These are phyloP conservation scores for Zonitis immaculata DNA, from an alignment of 2,888 invertebrate genomes.

Conservation along the genomic window DNA sequence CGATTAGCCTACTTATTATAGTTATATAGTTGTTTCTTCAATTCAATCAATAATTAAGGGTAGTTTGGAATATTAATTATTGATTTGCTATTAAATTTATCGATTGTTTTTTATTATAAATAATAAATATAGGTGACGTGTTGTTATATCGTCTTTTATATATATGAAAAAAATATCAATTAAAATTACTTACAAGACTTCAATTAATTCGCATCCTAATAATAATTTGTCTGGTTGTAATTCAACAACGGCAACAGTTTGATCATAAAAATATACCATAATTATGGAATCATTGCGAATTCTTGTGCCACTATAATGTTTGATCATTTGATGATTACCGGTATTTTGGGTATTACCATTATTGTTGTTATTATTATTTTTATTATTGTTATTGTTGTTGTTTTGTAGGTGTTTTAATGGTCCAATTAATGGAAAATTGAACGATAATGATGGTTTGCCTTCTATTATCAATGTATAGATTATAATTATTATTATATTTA, in stretches of 20 bases:
- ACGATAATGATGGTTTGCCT: slow-evolving; percentile 39
- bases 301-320: slow-evolving; percentile 46
- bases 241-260: slow-evolving; percentile 79
- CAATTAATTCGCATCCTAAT: slow-evolving; percentile 75
- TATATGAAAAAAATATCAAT: no score
- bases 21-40: no score
- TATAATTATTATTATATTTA: slow-evolving; percentile 31
- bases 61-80: no score
- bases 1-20: no score
- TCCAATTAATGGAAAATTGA: slow-evolving; percentile 36
- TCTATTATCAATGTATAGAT: slow-evolving; percentile 34
- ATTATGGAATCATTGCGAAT: slow-evolving; percentile 62
- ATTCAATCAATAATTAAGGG: no score
- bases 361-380: background rate
- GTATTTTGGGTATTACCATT: no score
- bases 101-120: no score
- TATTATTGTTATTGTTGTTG: background rate
- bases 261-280: slow-evolving; percentile 76
- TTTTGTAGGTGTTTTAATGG: slow-evolving; percentile 16
- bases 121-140: no score
- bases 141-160: no score
- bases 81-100: no score
- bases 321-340: background rate
- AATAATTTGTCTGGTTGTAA: slow-evolving; percentile 66
- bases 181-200: slow-evolving; percentile 71